Conservation (phyloP, 2,797 vertebrate genomes). For the Macroramphosus scolopax region DNA sequence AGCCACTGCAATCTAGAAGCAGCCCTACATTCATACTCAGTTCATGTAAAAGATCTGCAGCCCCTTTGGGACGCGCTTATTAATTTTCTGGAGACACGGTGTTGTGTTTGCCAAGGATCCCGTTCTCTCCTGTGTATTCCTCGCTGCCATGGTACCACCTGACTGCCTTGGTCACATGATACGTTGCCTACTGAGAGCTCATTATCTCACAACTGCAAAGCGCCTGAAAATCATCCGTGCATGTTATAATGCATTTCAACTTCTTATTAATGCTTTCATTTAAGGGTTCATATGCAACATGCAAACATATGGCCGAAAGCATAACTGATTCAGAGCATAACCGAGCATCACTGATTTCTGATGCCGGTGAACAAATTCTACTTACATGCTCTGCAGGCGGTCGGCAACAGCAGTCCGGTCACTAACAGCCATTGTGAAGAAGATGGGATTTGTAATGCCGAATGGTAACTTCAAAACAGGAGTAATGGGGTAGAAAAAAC, state of each 20-base stretch:
- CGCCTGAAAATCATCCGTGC: slow-evolving; percentile 40
- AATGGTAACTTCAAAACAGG: slow-evolving; percentile 69
- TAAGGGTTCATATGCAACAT: slow-evolving; percentile 6
- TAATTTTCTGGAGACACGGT: slow-evolving; percentile 52
- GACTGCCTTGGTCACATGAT: slow-evolving; percentile 65
- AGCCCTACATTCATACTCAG: slow-evolving; percentile 35
- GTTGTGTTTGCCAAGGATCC: slow-evolving; percentile 58
- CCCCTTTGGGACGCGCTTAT: slow-evolving; percentile 31
- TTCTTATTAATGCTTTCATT: slow-evolving; percentile 12
- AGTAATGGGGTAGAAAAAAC: slow-evolving; percentile 72
- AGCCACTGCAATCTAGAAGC: slow-evolving; percentile 15
- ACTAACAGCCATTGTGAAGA: slow-evolving; percentile 67
- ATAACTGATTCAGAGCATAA: slow-evolving; percentile 10
- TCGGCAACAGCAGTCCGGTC: slow-evolving; percentile 46
- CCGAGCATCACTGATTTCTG: slow-evolving; percentile 7
- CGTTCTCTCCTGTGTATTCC: slow-evolving; percentile 47
- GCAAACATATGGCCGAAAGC: neutral
- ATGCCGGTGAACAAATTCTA: slow-evolving; percentile 42
- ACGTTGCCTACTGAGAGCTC: slow-evolving; percentile 65
- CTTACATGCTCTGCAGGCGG: slow-evolving; percentile 39
- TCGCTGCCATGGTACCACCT: slow-evolving; percentile 70
- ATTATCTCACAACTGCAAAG: slow-evolving; percentile 60
- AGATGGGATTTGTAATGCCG: slow-evolving; percentile 70
- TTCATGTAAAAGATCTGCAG: slow-evolving; percentile 32
- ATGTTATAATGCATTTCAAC: slow-evolving; percentile 18